Base-by-base conservation (phyloP, 2,113 vertebrate genomes). In the Sinocyclocheilus grahami region DNA sequence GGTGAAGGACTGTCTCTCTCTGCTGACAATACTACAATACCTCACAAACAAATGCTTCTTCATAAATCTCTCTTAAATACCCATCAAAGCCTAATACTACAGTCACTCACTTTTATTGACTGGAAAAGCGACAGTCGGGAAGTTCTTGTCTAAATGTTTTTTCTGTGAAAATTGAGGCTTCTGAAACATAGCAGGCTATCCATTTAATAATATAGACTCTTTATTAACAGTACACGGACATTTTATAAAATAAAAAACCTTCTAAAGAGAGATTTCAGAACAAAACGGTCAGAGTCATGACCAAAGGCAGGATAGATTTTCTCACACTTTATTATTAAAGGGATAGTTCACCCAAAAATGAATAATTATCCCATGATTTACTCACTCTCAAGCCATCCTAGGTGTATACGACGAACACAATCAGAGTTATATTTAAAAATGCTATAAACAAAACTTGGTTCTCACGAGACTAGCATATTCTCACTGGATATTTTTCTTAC, bases 21-120 rank as follows among this genome's bases (percentile, higher is more conserved):
- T 5, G 62, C 33, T 76, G 69, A 75, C 51, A 71, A 85, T 81
- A 89, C 69, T 60, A 80, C 78, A 79, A 62, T 14, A 85, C 62
- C 72, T 46, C 83, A 78, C 60, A 89, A 89, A 85, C 76, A 82
- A 87, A 82, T 33, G 24, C 53, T 71, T n/a, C 72, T 82, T 69
- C 33, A 87, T 87, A 85, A 87, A 87, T 85, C 78, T 27, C 62
- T 82, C 24, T 67, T 82, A 67, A 82, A 82, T 20, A 46, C 62
- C 80, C 80, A 51, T 82, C n/a, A 51, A 10, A 82, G 7, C 6
- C 22, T 39, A 46, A 80, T 63, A 16, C 22, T 14, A 42, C 58
- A 80, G 58, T 42, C 20, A 24, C 33, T 42, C 4, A 22, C 39
- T 80, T 82, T 39, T 33, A 51, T 20, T 51, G 80, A 69, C 62